Evolutionary conservation across 2,797 vertebrate genomes (phyloP), one percentile per base, ranked within the genome.

Genomic region (Thunnus albacares): DNA sequence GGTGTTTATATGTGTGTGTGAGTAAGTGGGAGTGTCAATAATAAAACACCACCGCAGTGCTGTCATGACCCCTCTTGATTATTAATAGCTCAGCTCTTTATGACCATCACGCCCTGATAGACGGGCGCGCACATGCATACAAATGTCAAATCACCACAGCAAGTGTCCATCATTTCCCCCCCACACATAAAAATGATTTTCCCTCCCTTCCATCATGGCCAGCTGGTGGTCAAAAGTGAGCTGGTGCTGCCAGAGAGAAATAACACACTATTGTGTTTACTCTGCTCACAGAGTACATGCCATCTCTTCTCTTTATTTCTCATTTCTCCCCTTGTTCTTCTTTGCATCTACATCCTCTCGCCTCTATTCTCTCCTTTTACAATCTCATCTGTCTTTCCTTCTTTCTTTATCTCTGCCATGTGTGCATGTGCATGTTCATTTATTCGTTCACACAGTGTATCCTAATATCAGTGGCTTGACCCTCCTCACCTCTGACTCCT

Each of bases 401-500:
- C 57, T 15, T 55, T n/a, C n/a, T 26, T 24, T n/a, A 8, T 66
- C 53, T 51, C 28, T 51, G 12, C 45, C 41, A 8, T 4, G 7
- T 15, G 59, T 49, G 28, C 38, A n/a, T 18, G 9, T 55, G 33
- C 15, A 11, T 51, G 4, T 10, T 38, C 12, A 52, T 53, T 53
- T 26, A 33, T 41, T 41, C 11, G 12, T 41, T 41, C 20, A 38
- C 6, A 24, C 2, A 17, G 14, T 11, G 2, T 7, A 28, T n/a
- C 22, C 24, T 8, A n/a, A 77, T 55, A 22, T 60, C 63, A 47
- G 52, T 0, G 41, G 45, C 20, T n/a, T 14, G 9, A 51, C 47
- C 51, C 13, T 12, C 77, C 96, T 94, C 91, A 99, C 98, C 97
- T 99, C 98, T 0, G 97, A 97, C 30, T 98, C 97, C 87, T 99